Evolutionary conservation across 2,888 invertebrate genomes (phyloP), one percentile per base, ranked within the genome.

Genomic region (Philereme transversata): DNA sequence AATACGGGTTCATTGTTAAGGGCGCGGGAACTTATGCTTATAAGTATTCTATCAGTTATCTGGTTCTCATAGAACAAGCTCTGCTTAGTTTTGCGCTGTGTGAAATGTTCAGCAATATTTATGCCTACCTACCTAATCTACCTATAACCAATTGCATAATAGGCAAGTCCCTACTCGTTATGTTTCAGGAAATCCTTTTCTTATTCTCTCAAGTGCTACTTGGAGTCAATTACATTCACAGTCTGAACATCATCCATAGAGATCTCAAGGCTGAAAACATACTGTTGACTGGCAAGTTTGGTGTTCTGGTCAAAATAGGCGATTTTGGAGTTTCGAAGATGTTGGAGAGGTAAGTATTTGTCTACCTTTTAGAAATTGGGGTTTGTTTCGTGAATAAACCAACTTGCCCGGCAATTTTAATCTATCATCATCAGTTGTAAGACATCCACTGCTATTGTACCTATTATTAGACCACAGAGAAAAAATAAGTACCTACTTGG

Each of bases 191-290:
- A 79, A 95, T 96, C 33, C 85, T 96, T 73, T 93, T 94, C 75
- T 93, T 94, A 71, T 95, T 96, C 78, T 93, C 94, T 57, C 96
- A 97, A 93, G 93, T 97, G 68, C 84, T 96, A 43, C 87, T 96
- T 67, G 97, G 97, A 34, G 93, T 97, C 9, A 94, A 96, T 78
- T 96, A 97, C 76, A 96, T 97, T 51, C 97, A 97, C 79, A 93
- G 93, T 35, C 94, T 95, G 72, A 94, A 95, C 72, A 95, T 97
- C 58, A 94, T 97, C 52, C 97, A 97, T 79, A 90, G 97, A 72
- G 97, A 97, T 85, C 89, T 97, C 61, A 97, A 96, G 86, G 95
- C 97, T 5, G 96, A 96, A 83, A 97, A 97, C 82, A 96, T 97
- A 68, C 94, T 97, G 70, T 82, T 96, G 60, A 94, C 96, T 51